phyloP scores from a whole-genome alignment of 2,888 invertebrate species.

The Tenthredo amoena region DNA sequence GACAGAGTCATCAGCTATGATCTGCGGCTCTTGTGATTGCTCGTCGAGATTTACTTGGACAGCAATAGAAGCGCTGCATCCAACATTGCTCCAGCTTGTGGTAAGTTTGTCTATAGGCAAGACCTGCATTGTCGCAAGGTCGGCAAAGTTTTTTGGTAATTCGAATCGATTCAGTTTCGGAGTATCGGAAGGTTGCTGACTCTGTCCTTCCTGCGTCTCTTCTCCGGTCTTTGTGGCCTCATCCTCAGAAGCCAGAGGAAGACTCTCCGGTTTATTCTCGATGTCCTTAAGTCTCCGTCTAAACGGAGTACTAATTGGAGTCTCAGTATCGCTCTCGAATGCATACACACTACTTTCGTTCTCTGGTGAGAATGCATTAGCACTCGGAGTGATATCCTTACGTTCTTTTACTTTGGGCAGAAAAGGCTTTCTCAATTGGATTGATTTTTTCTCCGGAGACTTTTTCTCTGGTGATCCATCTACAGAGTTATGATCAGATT shows the following conservation, averaged over 20 bases:
- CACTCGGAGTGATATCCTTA: conserved; percentile 76
- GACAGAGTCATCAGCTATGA: conserved; percentile 61
- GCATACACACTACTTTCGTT: conserved; percentile 87
- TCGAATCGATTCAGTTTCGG: conserved; percentile 65
- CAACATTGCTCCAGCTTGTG: conserved; percentile 75
- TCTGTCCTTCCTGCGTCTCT: conserved; percentile 58
- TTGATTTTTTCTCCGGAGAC: conserved; percentile 68
- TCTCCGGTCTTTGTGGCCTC: conserved; percentile 66
- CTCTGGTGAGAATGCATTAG: conserved; percentile 84
- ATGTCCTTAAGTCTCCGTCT: conserved; percentile 73
- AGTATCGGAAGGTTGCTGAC: conserved; percentile 29
- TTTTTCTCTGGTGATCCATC: conserved; percentile 68
- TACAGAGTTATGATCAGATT: conserved; percentile 68
- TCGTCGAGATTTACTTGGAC: conserved; percentile 81
- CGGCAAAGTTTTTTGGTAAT: conserved; percentile 71
- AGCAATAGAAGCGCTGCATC: conserved; percentile 79
- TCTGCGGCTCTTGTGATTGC: conserved; percentile 62
- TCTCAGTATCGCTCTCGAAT: conserved; percentile 85
- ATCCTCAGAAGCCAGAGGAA: conserved; percentile 74
- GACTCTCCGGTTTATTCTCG: conserved; percentile 57
- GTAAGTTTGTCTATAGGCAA: conserved; percentile 73
- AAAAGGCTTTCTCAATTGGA: conserved; percentile 80
- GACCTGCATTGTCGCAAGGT: conserved; percentile 71
- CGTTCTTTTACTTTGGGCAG: conserved; percentile 81
- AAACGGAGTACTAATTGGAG: conserved; percentile 81